Evolutionary conservation across 53 echinoderm and acorn worm species (phyloP).

Genomic region (Antedon mediterranea): DNA sequence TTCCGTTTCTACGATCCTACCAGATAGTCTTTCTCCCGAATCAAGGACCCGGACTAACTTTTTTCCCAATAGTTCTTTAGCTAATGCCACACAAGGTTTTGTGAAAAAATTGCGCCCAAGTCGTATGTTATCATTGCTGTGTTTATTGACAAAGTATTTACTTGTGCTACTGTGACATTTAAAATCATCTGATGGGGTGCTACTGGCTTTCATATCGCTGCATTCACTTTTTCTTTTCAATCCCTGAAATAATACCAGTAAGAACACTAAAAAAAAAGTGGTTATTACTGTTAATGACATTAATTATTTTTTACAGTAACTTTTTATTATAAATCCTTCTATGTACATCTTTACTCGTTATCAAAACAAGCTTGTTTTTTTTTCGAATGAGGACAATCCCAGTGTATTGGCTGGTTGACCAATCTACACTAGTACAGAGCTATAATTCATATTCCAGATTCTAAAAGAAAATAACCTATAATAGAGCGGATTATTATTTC

Average conservation of each 20-base stretch:
- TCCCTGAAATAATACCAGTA: background rate
- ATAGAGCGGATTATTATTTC: too few species aligned
- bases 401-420: too few species aligned
- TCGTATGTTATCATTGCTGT: constrained; percentile 4
- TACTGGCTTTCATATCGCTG: background rate
- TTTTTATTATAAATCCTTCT: too few species aligned
- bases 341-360: too few species aligned
- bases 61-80: constrained; percentile 69
- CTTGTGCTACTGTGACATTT: background rate
- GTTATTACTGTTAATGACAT: too few species aligned
- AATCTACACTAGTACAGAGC: too few species aligned
- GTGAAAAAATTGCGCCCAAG: constrained; percentile 31
- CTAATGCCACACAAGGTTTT: constrained; percentile 50
- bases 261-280: too few species aligned
- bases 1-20: constrained; percentile 78
- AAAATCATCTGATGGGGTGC: background rate
- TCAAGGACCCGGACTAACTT: constrained; percentile 32
- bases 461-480: too few species aligned
- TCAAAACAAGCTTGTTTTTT: too few species aligned
- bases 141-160: background rate
- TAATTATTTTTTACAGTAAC: too few species aligned
- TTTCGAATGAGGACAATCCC: too few species aligned
- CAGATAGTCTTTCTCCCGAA: constrained; percentile 42
- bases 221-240: background rate
- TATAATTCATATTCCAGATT: too few species aligned